Evolutionary conservation across 2,888 invertebrate species (phyloP).

Genomic region (Aelia acuminata): DNA sequence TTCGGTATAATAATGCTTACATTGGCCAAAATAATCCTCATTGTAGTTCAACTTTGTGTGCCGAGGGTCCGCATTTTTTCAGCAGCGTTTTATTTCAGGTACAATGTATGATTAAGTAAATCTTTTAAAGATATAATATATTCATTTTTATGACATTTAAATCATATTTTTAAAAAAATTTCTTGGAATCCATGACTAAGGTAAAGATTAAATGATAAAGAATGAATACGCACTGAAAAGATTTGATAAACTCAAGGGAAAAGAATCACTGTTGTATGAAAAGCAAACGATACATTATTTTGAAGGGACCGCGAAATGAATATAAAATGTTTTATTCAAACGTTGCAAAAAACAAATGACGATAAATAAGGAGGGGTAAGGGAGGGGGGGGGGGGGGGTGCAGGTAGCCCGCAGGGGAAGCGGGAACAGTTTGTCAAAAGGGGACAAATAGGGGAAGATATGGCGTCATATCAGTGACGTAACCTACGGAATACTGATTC

Average conservation of each 20-base stretch:
- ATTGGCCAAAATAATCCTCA: too few relatives aligned
- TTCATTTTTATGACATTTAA: too few relatives aligned
- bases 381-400: not conserved
- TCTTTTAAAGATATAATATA: too few relatives aligned
- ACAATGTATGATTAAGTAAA: too few relatives aligned
- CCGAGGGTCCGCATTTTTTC: too few relatives aligned
- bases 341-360: not conserved
- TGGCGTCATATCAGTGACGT: conserved; percentile 48
- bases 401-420: conserved; percentile 2
- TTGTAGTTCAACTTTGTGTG: too few relatives aligned
- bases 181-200: too few relatives aligned
- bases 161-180: too few relatives aligned
- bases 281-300: not conserved
- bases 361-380: not conserved
- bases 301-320: not conserved
- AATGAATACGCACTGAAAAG: not conserved
- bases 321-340: conserved; percentile 39
- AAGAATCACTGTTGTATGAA: not conserved
- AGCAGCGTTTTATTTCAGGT: too few relatives aligned
- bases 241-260: not conserved
- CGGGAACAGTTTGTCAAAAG: conserved; percentile 32
- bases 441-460: conserved; percentile 33
- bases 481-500: conserved; percentile 22
- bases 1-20: too few relatives aligned
- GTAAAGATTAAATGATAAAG: too few relatives aligned